These are phyloP conservation scores for Nestor notabilis DNA, from an alignment of 2,113 vertebrate genomes.

Conservation along the genomic window DNA sequence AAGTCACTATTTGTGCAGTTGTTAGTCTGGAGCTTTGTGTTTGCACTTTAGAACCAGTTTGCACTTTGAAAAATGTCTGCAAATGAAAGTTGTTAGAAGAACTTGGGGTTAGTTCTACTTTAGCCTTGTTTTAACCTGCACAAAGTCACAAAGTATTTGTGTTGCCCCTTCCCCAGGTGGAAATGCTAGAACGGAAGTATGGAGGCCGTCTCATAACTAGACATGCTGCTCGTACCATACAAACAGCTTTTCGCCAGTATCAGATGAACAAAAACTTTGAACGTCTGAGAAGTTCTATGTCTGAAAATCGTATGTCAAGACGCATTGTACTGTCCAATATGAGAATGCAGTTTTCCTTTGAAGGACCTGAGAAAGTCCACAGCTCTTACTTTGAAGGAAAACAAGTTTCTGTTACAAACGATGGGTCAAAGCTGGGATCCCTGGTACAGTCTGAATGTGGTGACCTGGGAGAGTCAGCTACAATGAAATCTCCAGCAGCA, in stretches of 20 bases:
- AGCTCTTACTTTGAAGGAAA: slow-evolving; percentile 97
- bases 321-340: slow-evolving; percentile 98
- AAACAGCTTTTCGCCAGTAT: slow-evolving; percentile 97
- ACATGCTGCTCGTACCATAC: slow-evolving; percentile 96
- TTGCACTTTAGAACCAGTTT: background rate
- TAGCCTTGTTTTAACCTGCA: background rate
- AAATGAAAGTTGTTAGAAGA: background rate
- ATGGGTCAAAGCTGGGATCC: slow-evolving; percentile 82
- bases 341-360: slow-evolving; percentile 99
- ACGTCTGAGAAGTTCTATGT: slow-evolving; percentile 97
- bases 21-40: background rate
- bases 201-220: slow-evolving; percentile 97
- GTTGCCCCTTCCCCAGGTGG: slow-evolving; percentile 81
- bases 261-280: slow-evolving; percentile 99
- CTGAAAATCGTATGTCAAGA: slow-evolving; percentile 97
- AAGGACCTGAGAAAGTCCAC: slow-evolving; percentile 97
- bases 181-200: slow-evolving; percentile 99
- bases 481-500: slow-evolving; percentile 82
- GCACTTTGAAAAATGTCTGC: background rate
- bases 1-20: background rate
- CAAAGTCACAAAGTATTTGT: background rate
- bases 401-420: slow-evolving; percentile 90
- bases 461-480: slow-evolving; percentile 78
- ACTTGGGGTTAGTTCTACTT: background rate
- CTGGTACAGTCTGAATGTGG: slow-evolving; percentile 83